Base-by-base conservation (phyloP, 2,797 vertebrate genomes). In the Characodon lateralis region DNA sequence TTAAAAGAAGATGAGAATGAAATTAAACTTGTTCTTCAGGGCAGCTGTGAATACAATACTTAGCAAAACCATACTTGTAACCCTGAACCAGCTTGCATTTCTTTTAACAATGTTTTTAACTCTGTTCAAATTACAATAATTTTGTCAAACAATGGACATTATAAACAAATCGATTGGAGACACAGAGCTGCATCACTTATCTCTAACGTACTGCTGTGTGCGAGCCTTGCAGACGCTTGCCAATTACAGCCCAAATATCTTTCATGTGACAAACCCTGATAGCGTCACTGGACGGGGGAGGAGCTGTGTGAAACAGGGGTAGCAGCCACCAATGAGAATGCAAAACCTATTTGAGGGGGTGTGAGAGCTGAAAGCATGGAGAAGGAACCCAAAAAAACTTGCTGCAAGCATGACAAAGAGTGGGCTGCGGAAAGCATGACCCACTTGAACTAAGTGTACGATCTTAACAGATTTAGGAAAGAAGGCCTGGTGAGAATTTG, bases 21-120 rank as follows among this genome's bases (percentile, higher is more conserved):
- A 46, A 46, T 7, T 24, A 46, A 61, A 65, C 39, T 35, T 59
- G 53, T 35, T 9, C 69, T 48, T 76, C 18, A 43, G 55, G 2
- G 2, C 20, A 39, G 39, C 18, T 56, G 12, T 26, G 79, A 58
- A 72, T 39, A 46, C 26, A 76, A 7, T 61, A 3, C 12, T 5
- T 31, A 24, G 18, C 78, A 66, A 65, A 46, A 41, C 46, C 18
- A 75, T 70, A 74, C 74, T 43, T 74, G 18, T 75, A 55, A 31
- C 24, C 50, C n/a, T 72, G 26, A 51, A 81, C 83, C 46, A 35
- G 6, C 74, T 68, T 82, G 28, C 10, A 51, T 79, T 78, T 81
- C 53, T 76, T n/a, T 77, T 51, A 41, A 65, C 53, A 39, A 53
- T n/a, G 59, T 79, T 71, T 69, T 68, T 68, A 68, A 43, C 65